Evolutionary conservation across 2,888 invertebrate genomes (phyloP), one percentile per base, ranked within the genome.

Genomic region (Trichogramma evanescens): DNA sequence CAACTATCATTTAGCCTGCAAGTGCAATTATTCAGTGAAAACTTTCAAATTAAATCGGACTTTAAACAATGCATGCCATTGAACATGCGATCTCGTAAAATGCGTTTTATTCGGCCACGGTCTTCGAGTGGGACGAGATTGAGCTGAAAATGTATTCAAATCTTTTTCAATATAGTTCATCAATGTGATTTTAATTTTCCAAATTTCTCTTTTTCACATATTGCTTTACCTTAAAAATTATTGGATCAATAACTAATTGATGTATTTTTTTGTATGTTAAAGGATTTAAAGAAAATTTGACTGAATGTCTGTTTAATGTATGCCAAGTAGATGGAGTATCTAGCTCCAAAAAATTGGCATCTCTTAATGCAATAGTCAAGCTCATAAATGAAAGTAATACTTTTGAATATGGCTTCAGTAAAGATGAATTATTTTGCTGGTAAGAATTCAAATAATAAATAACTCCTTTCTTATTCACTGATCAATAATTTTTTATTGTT

Each of bases 351-450:
- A 88, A 90, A 76, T 82, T 95, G 68, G 90, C 89, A 67, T 91
- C 93, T 78, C 84, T 95, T 71, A 95, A 95, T 83, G 89, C 88
- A 64, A 87, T 95, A 79, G 91, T 93, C 59, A 91, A 91, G 73
- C 83, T 95, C 66, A 80, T 88, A 67, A 81, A 84, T 73, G 86
- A 87, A 68, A 82, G 79, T 58, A 80, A 81, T 63, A 71, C 83
- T 70, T 78, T 78, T 65, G 82, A 83, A 69, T 82, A 90, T 69
- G 89, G 89, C 53, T 89, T 89, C 74, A 84, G 85, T 67, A 82
- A 85, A 64, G 89, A 91, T 78, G 92, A 95, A 77, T 83, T 95
- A 70, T 86, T 91, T 67, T 85, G 84, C 71, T 92, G 91, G 92
- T 92, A 80, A 80, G 81, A 42, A 9, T 40, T 57, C n/a, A 49